phyloP scores from a whole-genome alignment of 2,113 vertebrate genomes.

The Pardalotus punctatus region DNA sequence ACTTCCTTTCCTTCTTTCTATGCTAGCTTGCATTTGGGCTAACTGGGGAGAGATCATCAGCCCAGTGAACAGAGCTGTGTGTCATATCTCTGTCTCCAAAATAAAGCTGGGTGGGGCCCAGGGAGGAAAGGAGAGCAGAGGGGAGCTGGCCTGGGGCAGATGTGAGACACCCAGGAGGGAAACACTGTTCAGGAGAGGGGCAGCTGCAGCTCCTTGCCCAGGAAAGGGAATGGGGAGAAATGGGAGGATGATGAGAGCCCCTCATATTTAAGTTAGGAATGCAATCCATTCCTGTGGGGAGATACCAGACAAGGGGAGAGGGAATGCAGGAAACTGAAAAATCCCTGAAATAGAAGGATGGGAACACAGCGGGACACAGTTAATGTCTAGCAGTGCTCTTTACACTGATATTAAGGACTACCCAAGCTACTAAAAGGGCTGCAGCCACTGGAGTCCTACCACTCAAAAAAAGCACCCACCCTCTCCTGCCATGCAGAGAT shows the following conservation, averaged over 20 bases:
- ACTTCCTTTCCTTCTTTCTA: background rate
- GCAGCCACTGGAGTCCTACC: background rate
- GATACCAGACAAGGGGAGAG: background rate
- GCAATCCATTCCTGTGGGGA: background rate
- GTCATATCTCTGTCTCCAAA: background rate
- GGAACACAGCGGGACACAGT: background rate
- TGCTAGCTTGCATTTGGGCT: background rate
- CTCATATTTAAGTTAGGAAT: background rate
- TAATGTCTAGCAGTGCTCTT: background rate
- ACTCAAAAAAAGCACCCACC: background rate
- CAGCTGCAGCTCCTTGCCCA: background rate
- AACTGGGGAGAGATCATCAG: background rate
- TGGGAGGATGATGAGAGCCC: background rate
- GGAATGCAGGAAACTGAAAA: background rate
- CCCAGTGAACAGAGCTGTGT: background rate
- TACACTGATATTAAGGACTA: background rate
- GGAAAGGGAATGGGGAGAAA: background rate
- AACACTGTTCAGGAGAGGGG: accelerated
- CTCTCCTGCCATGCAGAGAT: background rate
- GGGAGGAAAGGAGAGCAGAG: background rate
- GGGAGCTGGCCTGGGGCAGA: background rate
- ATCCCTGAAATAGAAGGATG: background rate
- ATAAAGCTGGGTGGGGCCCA: conserved; percentile 7
- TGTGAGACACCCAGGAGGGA: background rate
- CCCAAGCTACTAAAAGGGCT: background rate